Evolutionary conservation across 1,140 invertebrate species (phyloP).

Genomic region (Bombus waltoni): DNA sequence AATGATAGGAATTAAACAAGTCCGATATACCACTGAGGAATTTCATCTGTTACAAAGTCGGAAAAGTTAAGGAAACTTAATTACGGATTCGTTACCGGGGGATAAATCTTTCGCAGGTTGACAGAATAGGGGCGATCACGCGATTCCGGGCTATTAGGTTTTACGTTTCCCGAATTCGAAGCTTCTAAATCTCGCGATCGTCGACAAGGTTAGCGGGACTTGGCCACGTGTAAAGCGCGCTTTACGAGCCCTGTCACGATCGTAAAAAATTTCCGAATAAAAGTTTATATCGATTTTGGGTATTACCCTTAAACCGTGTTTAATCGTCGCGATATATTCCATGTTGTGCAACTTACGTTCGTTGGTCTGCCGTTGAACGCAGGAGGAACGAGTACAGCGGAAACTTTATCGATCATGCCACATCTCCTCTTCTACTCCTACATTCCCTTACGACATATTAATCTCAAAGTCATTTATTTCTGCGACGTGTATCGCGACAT

Average conservation of each 20-base stretch:
- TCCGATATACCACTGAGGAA: neutral
- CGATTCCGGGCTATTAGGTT: conserved; percentile 4
- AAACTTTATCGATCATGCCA: conserved; percentile 15
- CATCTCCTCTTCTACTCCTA: neutral
- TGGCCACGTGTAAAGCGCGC: neutral
- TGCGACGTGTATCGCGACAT: conserved; percentile 11
- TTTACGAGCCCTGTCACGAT: conserved; percentile 19
- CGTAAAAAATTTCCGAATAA: conserved; percentile 27
- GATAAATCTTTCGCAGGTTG: neutral
- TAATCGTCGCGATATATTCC: neutral
- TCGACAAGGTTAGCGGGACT: neutral
- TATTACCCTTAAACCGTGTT: neutral
- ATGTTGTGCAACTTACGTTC: neutral
- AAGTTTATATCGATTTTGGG: conserved; percentile 47
- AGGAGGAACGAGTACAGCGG: neutral
- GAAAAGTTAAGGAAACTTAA: neutral
- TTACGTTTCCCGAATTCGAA: conserved; percentile 9
- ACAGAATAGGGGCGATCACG: neutral
- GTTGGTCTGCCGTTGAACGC: neutral
- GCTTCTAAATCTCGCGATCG: conserved; percentile 19
- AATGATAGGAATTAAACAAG: neutral
- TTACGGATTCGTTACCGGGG: neutral
- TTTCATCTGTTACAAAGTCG: neutral
- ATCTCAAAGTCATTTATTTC: conserved; percentile 44
- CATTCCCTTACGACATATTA: conserved; percentile 21